Percentiles rank a stretch among this genome's conserved stretches.
These are phyloP conservation scores for Neuroscelio doddi DNA, from an alignment of 2,888 invertebrate genomes.

Conservation along the genomic window DNA sequence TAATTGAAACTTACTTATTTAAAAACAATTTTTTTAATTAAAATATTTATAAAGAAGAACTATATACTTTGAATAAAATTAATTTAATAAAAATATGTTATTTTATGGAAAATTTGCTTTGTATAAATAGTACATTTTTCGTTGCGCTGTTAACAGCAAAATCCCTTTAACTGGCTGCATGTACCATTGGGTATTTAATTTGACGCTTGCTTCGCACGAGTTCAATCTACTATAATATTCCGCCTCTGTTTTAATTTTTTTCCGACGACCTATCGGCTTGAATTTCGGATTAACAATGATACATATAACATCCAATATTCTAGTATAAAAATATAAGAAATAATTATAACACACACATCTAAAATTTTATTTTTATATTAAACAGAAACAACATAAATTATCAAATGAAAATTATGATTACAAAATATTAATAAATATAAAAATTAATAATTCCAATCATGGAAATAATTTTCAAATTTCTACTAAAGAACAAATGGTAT, in stretches of 20 bases:
- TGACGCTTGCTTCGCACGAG: conserved; percentile 4
- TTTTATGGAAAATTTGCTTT: no score
- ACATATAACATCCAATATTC: not conserved
- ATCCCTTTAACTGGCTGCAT: conserved; percentile 17
- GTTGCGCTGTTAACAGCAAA: conserved; percentile 18
- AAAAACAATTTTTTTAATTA: no score
- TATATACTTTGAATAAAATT: no score
- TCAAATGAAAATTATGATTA: no score
- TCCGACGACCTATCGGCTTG: no score
- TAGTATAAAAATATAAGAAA: not conserved
- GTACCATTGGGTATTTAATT: conserved; percentile 16
- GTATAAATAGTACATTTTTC: conserved; percentile 1
- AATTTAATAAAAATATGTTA: no score
- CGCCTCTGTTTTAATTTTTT: not conserved
- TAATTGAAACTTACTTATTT: no score
- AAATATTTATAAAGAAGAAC: no score
- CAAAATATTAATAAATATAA: no score
- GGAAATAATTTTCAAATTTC: not conserved
- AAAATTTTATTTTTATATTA: no score
- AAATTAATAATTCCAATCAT: no score
- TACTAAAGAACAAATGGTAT: not conserved
- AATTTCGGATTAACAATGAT: not conserved
- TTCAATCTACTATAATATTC: conserved; percentile 4
- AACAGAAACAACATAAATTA: no score
- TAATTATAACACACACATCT: not conserved